These are phyloP conservation scores for Hirudinaria manillensis DNA, from an alignment of 2,888 invertebrate species.

Conservation along the genomic window DNA sequence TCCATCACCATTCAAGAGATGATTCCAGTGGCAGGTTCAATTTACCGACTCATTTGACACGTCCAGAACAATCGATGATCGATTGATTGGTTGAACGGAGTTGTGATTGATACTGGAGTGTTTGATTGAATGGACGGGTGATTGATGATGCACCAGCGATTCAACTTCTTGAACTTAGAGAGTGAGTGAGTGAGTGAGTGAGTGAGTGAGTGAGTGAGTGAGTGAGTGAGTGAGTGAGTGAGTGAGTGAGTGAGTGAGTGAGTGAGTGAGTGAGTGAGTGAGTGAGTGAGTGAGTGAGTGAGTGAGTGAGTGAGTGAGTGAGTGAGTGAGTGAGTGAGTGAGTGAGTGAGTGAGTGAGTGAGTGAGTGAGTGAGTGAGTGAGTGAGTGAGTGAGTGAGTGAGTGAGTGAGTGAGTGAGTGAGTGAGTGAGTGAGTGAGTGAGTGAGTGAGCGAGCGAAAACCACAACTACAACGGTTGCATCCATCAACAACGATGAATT, in stretches of 20 bases:
- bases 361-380: too few species aligned
- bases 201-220: conserved; percentile 34
- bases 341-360: not conserved
- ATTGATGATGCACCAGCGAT: not conserved
- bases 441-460: not conserved
- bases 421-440: not conserved
- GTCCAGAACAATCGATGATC: too few species aligned
- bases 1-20: too few species aligned
- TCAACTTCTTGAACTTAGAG: not conserved
- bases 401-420: not conserved
- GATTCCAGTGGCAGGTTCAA: too few species aligned
- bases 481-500: not conserved
- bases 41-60: too few species aligned
- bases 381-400: not conserved
- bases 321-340: not conserved
- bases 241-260: not conserved
- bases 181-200: conserved; percentile 33
- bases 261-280: not conserved
- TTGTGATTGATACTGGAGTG: not conserved
- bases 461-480: too few species aligned
- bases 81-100: too few species aligned
- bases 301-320: conserved; percentile 10
- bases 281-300: conserved; percentile 7
- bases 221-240: conserved; percentile 32
- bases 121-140: not conserved